These are phyloP conservation scores for Trichosurus vulpecula DNA, from an alignment of 2,797 vertebrate genomes.

Conservation along the genomic window DNA sequence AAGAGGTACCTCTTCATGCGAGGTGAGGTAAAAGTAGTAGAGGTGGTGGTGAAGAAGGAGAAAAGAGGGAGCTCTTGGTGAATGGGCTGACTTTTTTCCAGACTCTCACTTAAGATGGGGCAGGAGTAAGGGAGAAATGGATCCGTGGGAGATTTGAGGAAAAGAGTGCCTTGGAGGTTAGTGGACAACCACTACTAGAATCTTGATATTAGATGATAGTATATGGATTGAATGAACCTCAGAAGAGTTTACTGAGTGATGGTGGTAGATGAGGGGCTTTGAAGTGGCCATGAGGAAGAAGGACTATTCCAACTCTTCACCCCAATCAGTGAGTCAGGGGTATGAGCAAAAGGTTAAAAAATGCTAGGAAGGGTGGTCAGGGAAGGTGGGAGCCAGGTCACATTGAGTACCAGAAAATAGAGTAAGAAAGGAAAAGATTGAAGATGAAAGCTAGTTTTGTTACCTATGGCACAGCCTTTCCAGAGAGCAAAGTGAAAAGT, in stretches of 20 bases:
- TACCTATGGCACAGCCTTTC: neutral
- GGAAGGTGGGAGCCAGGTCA: neutral
- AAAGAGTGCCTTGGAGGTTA: neutral
- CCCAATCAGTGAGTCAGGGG: neutral
- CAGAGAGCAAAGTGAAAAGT: neutral
- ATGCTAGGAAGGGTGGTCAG: neutral
- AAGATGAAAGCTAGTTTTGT: neutral
- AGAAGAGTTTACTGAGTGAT: neutral
- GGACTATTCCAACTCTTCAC: neutral
- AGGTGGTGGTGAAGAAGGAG: neutral
- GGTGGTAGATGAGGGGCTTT: neutral
- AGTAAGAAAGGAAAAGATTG: neutral
- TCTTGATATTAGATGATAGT: neutral
- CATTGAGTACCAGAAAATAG: neutral
- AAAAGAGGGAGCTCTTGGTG: neutral
- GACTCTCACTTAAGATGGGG: neutral
- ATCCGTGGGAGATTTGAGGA: neutral
- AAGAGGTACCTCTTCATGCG: neutral
- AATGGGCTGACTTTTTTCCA: neutral
- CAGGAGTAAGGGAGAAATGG: neutral
- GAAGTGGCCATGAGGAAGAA: neutral
- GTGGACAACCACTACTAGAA: neutral
- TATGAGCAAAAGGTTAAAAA: neutral
- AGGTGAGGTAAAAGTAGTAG: neutral
- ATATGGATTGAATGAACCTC: neutral